Percentiles rank a stretch among this genome's conserved stretches.
These are phyloP conservation scores for Lytechinus pictus DNA, from an alignment of 35 echinoderm and acorn worm genomes.

Conservation along the genomic window DNA sequence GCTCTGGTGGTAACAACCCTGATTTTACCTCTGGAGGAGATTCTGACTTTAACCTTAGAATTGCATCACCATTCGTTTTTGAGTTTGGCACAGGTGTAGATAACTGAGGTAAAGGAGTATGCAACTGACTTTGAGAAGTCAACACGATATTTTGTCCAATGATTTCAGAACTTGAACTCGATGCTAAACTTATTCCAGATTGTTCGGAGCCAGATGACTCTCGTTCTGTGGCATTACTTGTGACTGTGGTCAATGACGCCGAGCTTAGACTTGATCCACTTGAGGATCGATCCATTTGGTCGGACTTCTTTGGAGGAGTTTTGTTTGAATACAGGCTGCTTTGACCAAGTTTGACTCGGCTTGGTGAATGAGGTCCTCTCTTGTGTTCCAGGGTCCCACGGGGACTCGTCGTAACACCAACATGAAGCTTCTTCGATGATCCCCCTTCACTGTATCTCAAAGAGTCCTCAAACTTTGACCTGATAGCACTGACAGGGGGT, in stretches of 20 bases:
- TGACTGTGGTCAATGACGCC: slow-evolving; percentile 65
- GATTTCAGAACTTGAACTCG: slow-evolving; percentile 46
- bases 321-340: slow-evolving; percentile 94
- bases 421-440: slow-evolving; percentile 69
- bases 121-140: slow-evolving; percentile 24
- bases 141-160: neutral
- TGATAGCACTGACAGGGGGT: slow-evolving; percentile 66
- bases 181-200: slow-evolving; percentile 57
- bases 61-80: neutral
- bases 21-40: neutral
- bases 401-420: slow-evolving; percentile 72
- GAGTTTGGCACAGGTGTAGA: neutral
- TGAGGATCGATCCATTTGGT: slow-evolving; percentile 52
- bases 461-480: slow-evolving; percentile 75
- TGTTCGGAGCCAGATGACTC: slow-evolving; percentile 83
- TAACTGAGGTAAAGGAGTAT: neutral
- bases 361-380: slow-evolving; percentile 83
- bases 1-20: slow-evolving; percentile 47
- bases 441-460: slow-evolving; percentile 59
- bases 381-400: slow-evolving; percentile 71
- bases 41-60: neutral
- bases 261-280: slow-evolving; percentile 69
- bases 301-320: slow-evolving; percentile 25
- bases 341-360: slow-evolving; percentile 86
- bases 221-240: slow-evolving; percentile 66